These are phyloP conservation scores for Labroides dimidiatus DNA, from an alignment of 2,797 vertebrate species.

Conservation along the genomic window DNA sequence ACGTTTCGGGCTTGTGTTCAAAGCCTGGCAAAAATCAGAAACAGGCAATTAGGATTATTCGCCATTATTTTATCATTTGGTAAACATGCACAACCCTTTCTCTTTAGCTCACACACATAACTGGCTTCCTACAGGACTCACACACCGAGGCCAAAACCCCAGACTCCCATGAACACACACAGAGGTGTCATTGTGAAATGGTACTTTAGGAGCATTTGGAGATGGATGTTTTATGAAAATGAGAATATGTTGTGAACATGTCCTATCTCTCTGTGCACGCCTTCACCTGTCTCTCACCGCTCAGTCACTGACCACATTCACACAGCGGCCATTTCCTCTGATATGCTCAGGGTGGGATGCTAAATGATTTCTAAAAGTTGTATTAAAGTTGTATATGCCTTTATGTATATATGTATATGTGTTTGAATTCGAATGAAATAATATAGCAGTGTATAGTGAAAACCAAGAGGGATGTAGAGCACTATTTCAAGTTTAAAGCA, in stretches of 20 bases:
- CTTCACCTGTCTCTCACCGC: constrained; percentile 66
- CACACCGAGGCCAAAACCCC: constrained; percentile 8
- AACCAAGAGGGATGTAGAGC: too few relatives aligned
- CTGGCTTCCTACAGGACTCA: constrained; percentile 8
- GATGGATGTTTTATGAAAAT: neutral
- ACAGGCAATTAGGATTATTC: constrained; percentile 77
- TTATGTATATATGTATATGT: too few relatives aligned
- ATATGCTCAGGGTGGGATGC: neutral
- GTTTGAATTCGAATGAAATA: neutral
- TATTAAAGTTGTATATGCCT: too few relatives aligned
- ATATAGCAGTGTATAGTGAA: too few relatives aligned
- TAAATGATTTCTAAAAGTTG: neutral
- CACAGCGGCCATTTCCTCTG: neutral
- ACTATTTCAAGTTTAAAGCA: too few relatives aligned
- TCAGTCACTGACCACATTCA: constrained; percentile 19
- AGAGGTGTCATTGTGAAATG: neutral
- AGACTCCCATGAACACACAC: constrained; percentile 1
- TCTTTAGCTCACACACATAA: constrained; percentile 44
- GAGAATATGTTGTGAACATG: neutral
- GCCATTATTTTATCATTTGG: constrained; percentile 71
- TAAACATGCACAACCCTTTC: constrained; percentile 53
- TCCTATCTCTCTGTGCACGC: constrained; percentile 59
- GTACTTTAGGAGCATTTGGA: neutral
- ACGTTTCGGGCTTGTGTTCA: constrained; percentile 69
- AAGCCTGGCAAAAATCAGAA: constrained; percentile 72